These are phyloP conservation scores for Syritta pipiens DNA, from an alignment of 2,888 invertebrate genomes.

Conservation along the genomic window DNA sequence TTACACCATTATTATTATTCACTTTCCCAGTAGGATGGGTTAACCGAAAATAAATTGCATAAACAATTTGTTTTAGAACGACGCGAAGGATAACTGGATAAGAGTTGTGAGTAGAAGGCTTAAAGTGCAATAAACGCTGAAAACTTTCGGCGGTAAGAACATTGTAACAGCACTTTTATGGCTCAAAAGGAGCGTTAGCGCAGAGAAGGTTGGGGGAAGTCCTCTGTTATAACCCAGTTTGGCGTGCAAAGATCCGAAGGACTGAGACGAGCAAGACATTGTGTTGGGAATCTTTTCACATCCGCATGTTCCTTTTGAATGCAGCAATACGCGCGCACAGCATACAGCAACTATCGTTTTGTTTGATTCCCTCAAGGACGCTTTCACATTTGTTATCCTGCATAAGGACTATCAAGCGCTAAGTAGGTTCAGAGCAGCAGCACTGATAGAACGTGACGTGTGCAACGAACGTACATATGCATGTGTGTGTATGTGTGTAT, in stretches of 20 bases:
- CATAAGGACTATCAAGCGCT: constrained; percentile 26
- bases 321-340: constrained; percentile 21
- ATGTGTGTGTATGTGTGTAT: constrained; percentile 13
- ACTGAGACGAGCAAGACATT: constrained; percentile 34
- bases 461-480: not conserved
- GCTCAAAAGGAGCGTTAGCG: constrained; percentile 14
- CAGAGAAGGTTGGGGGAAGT: constrained; percentile 1
- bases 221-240: not conserved
- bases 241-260: constrained; percentile 1
- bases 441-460: not conserved
- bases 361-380: constrained; percentile 55
- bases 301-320: not conserved
- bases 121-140: constrained; percentile 45
- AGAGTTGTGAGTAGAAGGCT: not conserved
- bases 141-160: constrained; percentile 27
- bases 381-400: constrained; percentile 60
- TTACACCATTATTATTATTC: constrained; percentile 14
- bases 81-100: not conserved
- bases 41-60: constrained; percentile 22
- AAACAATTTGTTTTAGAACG: constrained; percentile 22
- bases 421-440: not conserved
- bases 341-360: constrained; percentile 26
- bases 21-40: constrained; percentile 1
- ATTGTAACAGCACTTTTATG: constrained; percentile 38
- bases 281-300: not conserved